Conservation (phyloP, 2,888 invertebrate species). For the Napeogenes sylphis region DNA sequence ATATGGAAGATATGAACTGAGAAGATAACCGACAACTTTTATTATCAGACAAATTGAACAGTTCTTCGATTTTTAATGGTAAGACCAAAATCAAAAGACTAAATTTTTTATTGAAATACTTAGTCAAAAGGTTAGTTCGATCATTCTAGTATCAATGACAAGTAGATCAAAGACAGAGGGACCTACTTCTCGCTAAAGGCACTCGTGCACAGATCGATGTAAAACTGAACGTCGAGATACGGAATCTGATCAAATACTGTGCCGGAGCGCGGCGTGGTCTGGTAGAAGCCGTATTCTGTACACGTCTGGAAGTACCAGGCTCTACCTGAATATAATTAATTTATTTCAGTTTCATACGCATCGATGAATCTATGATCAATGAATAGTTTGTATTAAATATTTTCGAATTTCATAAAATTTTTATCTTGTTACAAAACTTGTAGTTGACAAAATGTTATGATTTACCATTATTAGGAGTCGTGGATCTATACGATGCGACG, state of each 20-base stretch:
- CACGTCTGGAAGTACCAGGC: constrained; percentile 93
- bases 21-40: no score
- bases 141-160: background rate
- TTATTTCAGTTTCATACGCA: background rate
- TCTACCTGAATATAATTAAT: constrained; percentile 68
- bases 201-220: constrained; percentile 58
- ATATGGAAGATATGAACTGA: no score
- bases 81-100: no score
- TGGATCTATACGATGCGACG: constrained; percentile 37
- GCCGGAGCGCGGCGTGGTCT: constrained; percentile 75
- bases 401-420: no score
- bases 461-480: constrained; percentile 48
- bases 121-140: no score
- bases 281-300: constrained; percentile 91
- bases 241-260: constrained; percentile 59
- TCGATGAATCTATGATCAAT: background rate
- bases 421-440: no score
- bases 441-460: constrained; percentile 17
- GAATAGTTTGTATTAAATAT: no score
- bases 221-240: constrained; percentile 62
- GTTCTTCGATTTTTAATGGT: no score
- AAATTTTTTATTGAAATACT: no score
- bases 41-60: no score
- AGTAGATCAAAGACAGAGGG: background rate
- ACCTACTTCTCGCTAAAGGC: constrained; percentile 51